Conservation (phyloP, 1,140 invertebrate genomes). For the Planococcus citri region DNA sequence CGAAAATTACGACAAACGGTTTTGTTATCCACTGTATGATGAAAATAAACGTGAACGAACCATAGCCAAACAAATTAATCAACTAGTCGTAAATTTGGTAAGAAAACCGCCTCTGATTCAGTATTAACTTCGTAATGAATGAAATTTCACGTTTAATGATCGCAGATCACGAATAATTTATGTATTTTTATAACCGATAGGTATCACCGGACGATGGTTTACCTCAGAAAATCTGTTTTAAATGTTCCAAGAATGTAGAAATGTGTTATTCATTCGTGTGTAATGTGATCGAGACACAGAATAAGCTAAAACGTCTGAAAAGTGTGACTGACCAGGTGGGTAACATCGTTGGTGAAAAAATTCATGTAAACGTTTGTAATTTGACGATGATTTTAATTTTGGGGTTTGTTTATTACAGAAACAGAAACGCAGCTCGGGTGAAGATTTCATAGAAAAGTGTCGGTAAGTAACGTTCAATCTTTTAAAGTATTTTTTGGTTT, state of each 20-base stretch:
- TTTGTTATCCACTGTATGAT: neutral
- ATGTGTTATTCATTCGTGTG: neutral
- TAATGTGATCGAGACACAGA: neutral
- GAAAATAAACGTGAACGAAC: neutral
- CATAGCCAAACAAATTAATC: neutral
- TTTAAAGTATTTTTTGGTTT: no score
- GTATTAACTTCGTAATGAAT: neutral
- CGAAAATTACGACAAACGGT: neutral
- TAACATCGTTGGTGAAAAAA: neutral
- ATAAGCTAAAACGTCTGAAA: neutral
- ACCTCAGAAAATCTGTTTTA: neutral
- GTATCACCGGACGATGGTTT: neutral
- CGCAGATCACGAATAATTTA: no score
- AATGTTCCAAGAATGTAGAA: neutral
- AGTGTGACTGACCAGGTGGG: neutral
- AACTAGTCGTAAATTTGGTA: conserved; percentile 7
- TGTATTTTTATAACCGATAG: neutral
- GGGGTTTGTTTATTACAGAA: neutral
- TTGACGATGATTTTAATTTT: neutral
- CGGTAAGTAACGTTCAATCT: no score
- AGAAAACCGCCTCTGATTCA: neutral
- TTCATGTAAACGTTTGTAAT: neutral
- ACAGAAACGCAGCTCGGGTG: no score
- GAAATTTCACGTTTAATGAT: no score
- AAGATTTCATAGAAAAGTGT: no score